phyloP scores from a whole-genome alignment of 2,888 invertebrate species.

The Glyphotaelius pellucidus region DNA sequence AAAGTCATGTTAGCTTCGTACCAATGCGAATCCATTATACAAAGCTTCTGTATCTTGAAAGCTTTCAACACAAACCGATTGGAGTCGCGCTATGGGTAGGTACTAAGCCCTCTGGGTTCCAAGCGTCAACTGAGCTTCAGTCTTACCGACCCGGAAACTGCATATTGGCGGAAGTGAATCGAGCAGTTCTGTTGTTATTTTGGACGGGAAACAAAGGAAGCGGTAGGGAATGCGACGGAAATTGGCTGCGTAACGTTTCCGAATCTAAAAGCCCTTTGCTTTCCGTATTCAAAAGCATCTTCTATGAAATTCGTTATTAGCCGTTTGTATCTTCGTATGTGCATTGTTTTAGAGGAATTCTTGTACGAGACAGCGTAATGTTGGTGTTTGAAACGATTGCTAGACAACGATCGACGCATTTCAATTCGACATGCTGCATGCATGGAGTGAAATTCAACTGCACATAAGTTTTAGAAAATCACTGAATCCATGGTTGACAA shows the following conservation, averaged over 20 bases:
- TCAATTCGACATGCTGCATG: no score
- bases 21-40: not conserved
- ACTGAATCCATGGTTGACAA: no score
- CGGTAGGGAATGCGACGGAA: not conserved
- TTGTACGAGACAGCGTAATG: not conserved
- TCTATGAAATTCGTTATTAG: not conserved
- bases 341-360: not conserved
- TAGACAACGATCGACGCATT: no score
- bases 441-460: no score
- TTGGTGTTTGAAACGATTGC: not conserved
- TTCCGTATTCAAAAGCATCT: not conserved
- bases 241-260: not conserved
- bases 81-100: not conserved
- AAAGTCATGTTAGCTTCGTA: not conserved
- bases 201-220: not conserved
- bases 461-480: no score
- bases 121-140: not conserved
- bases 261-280: not conserved
- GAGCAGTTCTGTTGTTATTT: not conserved
- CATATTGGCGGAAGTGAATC: not conserved
- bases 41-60: not conserved
- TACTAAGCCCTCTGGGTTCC: not conserved
- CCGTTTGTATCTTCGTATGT: not conserved
- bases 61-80: not conserved
- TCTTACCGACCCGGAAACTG: not conserved